phyloP scores from a whole-genome alignment of 92 coral and sea anemone genomes.

The Heliopora coerulea region DNA sequence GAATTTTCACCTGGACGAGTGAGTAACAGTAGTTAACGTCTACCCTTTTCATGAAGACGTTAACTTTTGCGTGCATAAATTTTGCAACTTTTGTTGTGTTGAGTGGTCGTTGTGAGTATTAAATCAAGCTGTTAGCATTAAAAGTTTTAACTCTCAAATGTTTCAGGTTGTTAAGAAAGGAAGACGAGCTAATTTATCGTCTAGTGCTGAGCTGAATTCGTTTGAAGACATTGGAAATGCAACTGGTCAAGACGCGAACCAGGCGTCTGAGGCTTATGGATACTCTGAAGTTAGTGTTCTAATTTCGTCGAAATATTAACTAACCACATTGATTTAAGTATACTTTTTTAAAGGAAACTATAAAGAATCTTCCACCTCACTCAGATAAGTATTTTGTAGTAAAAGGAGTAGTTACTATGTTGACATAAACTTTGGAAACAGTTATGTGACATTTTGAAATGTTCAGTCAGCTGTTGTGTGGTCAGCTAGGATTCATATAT shows the following conservation, averaged over 20 bases:
- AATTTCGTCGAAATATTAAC: not conserved
- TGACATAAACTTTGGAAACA: too few relatives aligned
- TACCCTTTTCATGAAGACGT: not conserved
- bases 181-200: slow-evolving; percentile 25
- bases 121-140: too few relatives aligned
- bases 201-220: not conserved
- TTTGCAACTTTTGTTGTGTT: too few relatives aligned
- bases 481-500: too few relatives aligned
- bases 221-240: not conserved
- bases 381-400: too few relatives aligned
- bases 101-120: too few relatives aligned
- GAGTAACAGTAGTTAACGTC: not conserved
- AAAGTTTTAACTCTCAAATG: too few relatives aligned
- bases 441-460: too few relatives aligned
- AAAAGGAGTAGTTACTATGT: too few relatives aligned
- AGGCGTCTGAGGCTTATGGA: not conserved
- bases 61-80: too few relatives aligned
- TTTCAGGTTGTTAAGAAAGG: slow-evolving; percentile 30
- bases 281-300: not conserved
- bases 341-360: not conserved
- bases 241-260: not conserved
- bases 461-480: too few relatives aligned
- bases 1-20: not conserved
- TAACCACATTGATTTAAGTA: not conserved
- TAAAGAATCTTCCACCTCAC: not conserved